Conservation (phyloP, 2,888 invertebrate species). For the Fragum whitleyi region DNA sequence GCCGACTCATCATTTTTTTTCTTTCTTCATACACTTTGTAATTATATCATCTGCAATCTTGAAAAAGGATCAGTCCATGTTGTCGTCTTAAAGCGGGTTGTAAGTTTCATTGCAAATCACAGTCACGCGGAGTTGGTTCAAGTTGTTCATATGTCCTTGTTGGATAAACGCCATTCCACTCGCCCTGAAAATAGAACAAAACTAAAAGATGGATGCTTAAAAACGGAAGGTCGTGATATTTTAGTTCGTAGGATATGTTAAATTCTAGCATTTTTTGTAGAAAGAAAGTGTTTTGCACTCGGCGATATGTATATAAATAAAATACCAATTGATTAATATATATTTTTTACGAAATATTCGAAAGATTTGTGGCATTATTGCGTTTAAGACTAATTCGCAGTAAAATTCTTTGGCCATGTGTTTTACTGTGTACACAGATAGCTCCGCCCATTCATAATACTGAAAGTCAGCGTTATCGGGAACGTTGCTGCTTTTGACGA, state of each 20-base stretch:
- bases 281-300: background rate
- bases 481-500: too few relatives aligned
- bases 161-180: constrained; percentile 7
- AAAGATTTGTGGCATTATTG: too few relatives aligned
- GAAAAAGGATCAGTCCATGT: too few relatives aligned
- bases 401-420: too few relatives aligned
- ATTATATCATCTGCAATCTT: too few relatives aligned
- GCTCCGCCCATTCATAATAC: too few relatives aligned
- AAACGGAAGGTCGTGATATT: background rate
- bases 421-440: too few relatives aligned
- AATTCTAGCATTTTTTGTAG: background rate
- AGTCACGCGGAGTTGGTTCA: background rate
- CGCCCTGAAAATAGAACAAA: constrained; percentile 6
- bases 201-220: background rate
- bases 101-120: background rate
- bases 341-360: too few relatives aligned
- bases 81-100: background rate
- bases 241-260: background rate
- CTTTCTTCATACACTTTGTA: too few relatives aligned
- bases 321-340: background rate
- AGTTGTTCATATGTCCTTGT: background rate
- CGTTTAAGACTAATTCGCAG: too few relatives aligned
- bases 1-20: too few relatives aligned
- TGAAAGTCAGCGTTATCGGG: too few relatives aligned
- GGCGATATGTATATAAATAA: background rate